These are phyloP conservation scores for Centropus bengalensis DNA, from an alignment of 2,113 vertebrate genomes.

Conservation along the genomic window DNA sequence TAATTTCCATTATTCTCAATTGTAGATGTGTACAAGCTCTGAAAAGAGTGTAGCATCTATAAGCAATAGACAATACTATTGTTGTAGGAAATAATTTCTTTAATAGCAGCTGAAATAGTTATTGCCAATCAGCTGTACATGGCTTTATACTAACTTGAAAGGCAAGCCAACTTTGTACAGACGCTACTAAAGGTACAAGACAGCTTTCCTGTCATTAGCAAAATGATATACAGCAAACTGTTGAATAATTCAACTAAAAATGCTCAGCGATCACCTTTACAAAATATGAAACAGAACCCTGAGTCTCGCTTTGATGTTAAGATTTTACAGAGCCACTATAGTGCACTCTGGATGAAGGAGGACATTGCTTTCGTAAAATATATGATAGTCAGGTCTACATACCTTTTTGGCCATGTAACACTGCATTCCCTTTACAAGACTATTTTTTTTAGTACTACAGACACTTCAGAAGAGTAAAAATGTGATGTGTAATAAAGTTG, in stretches of 20 bases:
- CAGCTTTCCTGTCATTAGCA: conserved; percentile 44
- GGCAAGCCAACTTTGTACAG: conserved; percentile 8
- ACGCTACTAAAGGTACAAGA: not conserved
- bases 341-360: not conserved
- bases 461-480: conserved; percentile 64
- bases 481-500: conserved; percentile 65
- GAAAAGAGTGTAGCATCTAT: not conserved
- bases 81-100: not conserved
- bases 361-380: conserved; percentile 45
- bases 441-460: conserved; percentile 37
- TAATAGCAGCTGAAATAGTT: conserved; percentile 55
- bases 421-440: conserved; percentile 21
- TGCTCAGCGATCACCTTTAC: conserved; percentile 34
- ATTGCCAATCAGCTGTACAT: conserved; percentile 38
- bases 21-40: not conserved
- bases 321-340: conserved; percentile 29
- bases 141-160: conserved; percentile 9
- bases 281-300: conserved; percentile 52
- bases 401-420: conserved; percentile 12
- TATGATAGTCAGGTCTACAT: conserved; percentile 25
- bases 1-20: not conserved
- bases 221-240: conserved; percentile 41
- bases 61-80: not conserved
- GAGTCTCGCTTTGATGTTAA: conserved; percentile 57
- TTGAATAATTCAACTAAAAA: conserved; percentile 46